phyloP scores from a whole-genome alignment of 2,888 invertebrate species.

The Epistrophella euchroma region DNA sequence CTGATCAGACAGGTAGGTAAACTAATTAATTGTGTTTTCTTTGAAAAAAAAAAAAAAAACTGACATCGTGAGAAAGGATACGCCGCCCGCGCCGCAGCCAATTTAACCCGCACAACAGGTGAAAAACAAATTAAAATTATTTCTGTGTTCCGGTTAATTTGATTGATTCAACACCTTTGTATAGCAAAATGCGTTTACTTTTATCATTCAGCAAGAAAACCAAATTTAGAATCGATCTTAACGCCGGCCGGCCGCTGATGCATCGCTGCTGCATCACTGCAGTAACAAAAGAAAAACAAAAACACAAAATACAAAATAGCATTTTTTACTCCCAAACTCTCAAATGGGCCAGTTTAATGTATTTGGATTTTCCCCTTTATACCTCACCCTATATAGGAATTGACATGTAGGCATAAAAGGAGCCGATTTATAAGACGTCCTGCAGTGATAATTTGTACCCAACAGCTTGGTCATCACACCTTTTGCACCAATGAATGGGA shows the following conservation, averaged over 20 bases:
- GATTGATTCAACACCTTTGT: slow-evolving; percentile 69
- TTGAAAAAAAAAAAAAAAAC: background rate
- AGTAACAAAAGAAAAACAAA: background rate
- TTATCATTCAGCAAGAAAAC: slow-evolving; percentile 1
- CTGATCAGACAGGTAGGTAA: background rate
- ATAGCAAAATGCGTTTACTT: slow-evolving; percentile 19
- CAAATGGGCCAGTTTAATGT: slow-evolving; percentile 49
- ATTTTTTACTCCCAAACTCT: slow-evolving; percentile 15
- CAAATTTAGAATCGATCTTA: slow-evolving; percentile 19
- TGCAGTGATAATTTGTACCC: slow-evolving; percentile 78
- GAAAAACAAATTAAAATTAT: slow-evolving; percentile 70
- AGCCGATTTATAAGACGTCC: slow-evolving; percentile 77
- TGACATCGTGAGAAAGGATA: background rate
- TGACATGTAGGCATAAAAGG: slow-evolving; percentile 74
- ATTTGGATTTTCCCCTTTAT: slow-evolving; percentile 32
- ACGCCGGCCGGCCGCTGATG: background rate
- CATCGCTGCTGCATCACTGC: background rate
- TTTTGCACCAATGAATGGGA: slow-evolving; percentile 73
- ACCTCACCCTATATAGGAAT: slow-evolving; percentile 27
- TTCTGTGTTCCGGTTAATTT: slow-evolving; percentile 44
- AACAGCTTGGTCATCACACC: slow-evolving; percentile 78
- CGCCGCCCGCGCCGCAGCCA: background rate
- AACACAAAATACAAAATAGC: slow-evolving; percentile 11
- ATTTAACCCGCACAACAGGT: slow-evolving; percentile 61
- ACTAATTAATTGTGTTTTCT: background rate